Evolutionary conservation across 2,888 invertebrate species (phyloP).

Genomic region (Synergus laeviventris): DNA sequence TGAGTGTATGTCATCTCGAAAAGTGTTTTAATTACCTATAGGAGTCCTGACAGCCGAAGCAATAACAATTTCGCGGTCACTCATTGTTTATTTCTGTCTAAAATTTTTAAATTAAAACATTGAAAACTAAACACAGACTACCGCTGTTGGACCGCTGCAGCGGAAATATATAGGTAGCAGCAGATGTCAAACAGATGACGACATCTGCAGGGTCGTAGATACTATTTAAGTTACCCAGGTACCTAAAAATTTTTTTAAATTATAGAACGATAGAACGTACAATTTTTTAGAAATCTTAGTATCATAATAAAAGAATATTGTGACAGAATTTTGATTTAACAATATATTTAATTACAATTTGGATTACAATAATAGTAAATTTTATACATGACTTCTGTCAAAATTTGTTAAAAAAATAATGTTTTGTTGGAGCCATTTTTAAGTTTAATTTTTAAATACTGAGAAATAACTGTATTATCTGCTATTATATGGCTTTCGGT

Average conservation of each 20-base stretch:
- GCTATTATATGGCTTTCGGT: no score
- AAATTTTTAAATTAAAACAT: constrained; percentile 45
- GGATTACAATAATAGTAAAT: no score
- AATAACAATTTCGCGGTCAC: constrained; percentile 80
- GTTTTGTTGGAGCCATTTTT: no score
- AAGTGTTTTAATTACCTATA: constrained; percentile 80
- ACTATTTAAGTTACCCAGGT: neutral
- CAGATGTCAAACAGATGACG: constrained; percentile 45
- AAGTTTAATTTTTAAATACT: no score
- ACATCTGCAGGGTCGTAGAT: constrained; percentile 15
- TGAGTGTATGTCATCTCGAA: constrained; percentile 34
- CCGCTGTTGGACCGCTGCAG: constrained; percentile 51
- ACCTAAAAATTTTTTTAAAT: neutral
- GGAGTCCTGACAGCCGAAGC: constrained; percentile 90
- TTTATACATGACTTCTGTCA: no score
- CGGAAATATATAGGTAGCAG: constrained; percentile 54
- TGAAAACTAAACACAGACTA: constrained; percentile 56
- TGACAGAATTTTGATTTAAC: no score
- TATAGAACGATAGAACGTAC: neutral
- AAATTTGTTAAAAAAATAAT: no score
- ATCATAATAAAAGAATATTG: neutral
- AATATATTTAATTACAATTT: no score
- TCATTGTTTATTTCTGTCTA: constrained; percentile 61
- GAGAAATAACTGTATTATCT: no score
- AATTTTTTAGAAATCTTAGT: neutral